Evolutionary conservation across 2,888 invertebrate species (phyloP).

Genomic region (Cephus rjabovi): DNA sequence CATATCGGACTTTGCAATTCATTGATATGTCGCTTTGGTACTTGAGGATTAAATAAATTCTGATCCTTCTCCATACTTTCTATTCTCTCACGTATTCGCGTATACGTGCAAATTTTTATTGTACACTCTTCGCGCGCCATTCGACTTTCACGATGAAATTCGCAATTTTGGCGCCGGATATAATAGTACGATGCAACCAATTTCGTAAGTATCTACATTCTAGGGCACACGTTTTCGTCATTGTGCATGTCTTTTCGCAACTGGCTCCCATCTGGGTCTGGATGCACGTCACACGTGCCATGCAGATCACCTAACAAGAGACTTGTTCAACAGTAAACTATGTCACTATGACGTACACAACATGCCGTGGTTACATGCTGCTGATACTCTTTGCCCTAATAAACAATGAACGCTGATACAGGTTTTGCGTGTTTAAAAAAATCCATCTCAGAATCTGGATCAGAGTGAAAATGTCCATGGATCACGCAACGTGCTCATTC

Average conservation of each 20-base stretch:
- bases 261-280: constrained; percentile 27
- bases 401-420: constrained; percentile 21
- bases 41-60: background rate
- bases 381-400: background rate
- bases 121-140: background rate
- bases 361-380: background rate
- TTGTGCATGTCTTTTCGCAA: constrained; percentile 34
- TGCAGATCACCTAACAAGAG: background rate
- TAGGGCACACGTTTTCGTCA: constrained; percentile 43
- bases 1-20: background rate
- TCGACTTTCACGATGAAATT: background rate
- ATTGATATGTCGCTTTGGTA: background rate
- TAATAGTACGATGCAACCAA: constrained; percentile 3
- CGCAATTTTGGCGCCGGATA: background rate
- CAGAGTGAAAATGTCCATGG: background rate
- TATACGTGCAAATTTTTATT: background rate
- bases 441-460: background rate
- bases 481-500: background rate
- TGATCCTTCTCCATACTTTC: background rate
- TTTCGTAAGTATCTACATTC: constrained; percentile 40
- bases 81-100: background rate
- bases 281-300: constrained; percentile 21
- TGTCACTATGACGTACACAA: background rate
- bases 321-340: background rate
- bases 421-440: background rate